These are phyloP conservation scores for Aphaenogaster rudis DNA, from an alignment of 1,140 invertebrate genomes.

Conservation along the genomic window DNA sequence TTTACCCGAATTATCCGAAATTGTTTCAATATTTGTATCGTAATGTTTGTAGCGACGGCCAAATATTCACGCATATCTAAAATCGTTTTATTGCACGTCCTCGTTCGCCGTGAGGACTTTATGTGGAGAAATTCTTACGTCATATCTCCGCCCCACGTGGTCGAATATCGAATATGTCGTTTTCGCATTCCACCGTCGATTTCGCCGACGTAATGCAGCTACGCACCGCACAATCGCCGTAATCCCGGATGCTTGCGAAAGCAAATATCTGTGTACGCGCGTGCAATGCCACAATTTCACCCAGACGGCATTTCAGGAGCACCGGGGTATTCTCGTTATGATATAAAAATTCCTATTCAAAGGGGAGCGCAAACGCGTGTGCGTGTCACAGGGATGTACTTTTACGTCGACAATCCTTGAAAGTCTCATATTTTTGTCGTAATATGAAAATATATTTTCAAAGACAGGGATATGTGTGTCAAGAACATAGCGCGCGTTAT, in stretches of 20 bases:
- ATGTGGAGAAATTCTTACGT: neutral
- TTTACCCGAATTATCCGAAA: neutral
- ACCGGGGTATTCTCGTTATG: conserved; percentile 37
- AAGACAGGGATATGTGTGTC: conserved; percentile 56
- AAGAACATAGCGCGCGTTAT: conserved; percentile 39
- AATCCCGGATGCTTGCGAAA: conserved; percentile 30
- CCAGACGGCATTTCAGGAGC: conserved; percentile 1
- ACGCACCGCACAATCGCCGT: conserved; percentile 41
- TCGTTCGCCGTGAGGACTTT: neutral
- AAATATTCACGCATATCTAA: neutral
- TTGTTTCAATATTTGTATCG: neutral
- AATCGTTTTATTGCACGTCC: neutral
- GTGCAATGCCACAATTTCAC: conserved; percentile 36
- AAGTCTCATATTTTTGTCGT: conserved; percentile 62
- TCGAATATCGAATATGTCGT: conserved; percentile 34
- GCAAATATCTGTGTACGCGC: conserved; percentile 41
- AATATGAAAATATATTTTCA: conserved; percentile 66
- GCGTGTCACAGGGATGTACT: conserved; percentile 38
- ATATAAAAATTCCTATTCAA: conserved; percentile 60
- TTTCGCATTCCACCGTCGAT: conserved; percentile 32
- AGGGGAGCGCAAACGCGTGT: conserved; percentile 6
- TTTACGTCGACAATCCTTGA: conserved; percentile 50
- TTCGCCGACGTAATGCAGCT: conserved; percentile 35
- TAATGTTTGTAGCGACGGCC: neutral
- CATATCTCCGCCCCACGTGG: conserved; percentile 12